A percentile compares a stretch with the other conserved stretches of the same genome.
These are phyloP conservation scores for Fulica atra DNA, from an alignment of 2,113 vertebrate genomes.

Conservation along the genomic window DNA sequence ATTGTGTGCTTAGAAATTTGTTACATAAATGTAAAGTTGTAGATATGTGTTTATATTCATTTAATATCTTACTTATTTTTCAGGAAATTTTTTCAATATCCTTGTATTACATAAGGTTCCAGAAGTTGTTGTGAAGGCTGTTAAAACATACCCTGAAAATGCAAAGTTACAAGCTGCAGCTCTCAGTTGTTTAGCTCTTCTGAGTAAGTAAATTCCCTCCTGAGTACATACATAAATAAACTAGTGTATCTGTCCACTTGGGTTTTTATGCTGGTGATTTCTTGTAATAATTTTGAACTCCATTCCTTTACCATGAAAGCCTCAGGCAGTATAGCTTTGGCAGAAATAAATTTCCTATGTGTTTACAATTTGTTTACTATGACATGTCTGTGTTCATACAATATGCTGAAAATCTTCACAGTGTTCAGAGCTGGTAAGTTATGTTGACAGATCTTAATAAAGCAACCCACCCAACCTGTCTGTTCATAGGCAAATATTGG, in stretches of 20 bases:
- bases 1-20: not conserved
- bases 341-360: not conserved
- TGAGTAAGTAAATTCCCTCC: constrained; percentile 83
- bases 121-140: constrained; percentile 82
- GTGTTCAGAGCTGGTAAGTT: not conserved
- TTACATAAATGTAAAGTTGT: not conserved
- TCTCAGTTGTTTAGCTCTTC: constrained; percentile 87
- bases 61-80: constrained; percentile 36
- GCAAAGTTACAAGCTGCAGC: constrained; percentile 81
- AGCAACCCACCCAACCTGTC: not conserved
- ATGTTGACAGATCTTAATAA: not conserved
- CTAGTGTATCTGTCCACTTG: not conserved
- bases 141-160: constrained; percentile 81
- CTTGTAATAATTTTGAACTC: not conserved
- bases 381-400: not conserved
- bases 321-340: not conserved
- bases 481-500: not conserved
- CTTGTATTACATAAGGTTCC: constrained; percentile 90
- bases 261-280: not conserved
- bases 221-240: not conserved
- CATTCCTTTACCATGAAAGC: not conserved
- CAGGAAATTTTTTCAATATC: constrained; percentile 94
- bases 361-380: not conserved
- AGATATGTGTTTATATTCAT: not conserved
- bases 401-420: not conserved